Base-by-base conservation (phyloP, 2,797 vertebrate genomes). In the Eulemur coronatus region DNA sequence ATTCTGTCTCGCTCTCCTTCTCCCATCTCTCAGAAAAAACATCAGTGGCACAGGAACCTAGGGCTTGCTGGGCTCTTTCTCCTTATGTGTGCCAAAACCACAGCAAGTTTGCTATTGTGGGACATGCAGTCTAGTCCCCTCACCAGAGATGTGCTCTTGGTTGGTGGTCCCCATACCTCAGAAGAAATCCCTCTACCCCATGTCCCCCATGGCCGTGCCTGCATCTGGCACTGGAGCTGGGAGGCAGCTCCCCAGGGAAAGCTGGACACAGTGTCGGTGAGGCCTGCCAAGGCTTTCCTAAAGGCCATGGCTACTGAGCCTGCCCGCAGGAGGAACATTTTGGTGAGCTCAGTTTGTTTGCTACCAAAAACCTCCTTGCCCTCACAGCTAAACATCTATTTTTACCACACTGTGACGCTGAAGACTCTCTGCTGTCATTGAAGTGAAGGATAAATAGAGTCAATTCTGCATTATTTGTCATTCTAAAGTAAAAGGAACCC, bases 301-400 rank as follows among this genome's bases (percentile, higher is more conserved):
- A 97, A 97, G 96, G 91, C 97, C 91, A 82, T 0, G 0, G 85
- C 82, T 33, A 11, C 61, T 0, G 0, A 46, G 38, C 69, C 92
- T 89, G 89, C 84, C 89, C 17, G 4, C 13, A 18, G 78, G 94
- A 73, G 95, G 95, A 89, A 97, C 97, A 94, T 84, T 94, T 67
- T 96, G 94, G 85, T 96, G 93, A 95, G 91, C 79, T 97, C 93
- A 91, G 89, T 87, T 95, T 96, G 92, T 97, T 93, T 97, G 89
- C 97, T 96, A 35, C 95, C 0, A 7, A 96, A 85, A 97, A 69
- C 38, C 82, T 87, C 91, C 89, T 82, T 57, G 84, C 55, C 88
- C 88, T 76, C 76, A 67, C 1, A 12, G 84, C 61, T 84, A 80
- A 76, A 82, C 4, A 1, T 94, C 96, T 97, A 97, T 97, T 98